A percentile compares a stretch with the other conserved stretches of the same genome.
Evolutionary conservation across 2,113 vertebrate genomes (phyloP).

Genomic region (Hoplias malabaricus): DNA sequence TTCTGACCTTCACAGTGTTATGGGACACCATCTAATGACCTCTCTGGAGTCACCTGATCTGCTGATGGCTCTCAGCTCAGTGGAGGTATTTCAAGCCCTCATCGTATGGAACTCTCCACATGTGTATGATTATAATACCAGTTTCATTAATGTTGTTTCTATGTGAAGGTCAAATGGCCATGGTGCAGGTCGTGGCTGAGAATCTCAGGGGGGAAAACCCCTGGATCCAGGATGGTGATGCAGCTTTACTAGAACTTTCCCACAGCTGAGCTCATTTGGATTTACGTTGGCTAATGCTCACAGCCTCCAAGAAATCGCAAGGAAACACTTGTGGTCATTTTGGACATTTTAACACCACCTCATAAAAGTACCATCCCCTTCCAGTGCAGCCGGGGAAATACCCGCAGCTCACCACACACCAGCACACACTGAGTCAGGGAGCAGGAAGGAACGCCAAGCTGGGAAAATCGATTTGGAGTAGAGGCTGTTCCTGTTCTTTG

Average conservation of each 20-base stretch:
- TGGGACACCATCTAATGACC: too few relatives aligned
- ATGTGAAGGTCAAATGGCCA: slow-evolving; percentile 24
- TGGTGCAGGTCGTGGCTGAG: slow-evolving; percentile 12
- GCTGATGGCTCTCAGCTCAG: background rate
- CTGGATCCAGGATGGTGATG: background rate
- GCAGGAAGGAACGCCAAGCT: background rate
- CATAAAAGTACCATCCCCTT: slow-evolving; percentile 38
- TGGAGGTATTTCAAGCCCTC: background rate
- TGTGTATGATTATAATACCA: background rate
- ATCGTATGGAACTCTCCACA: background rate
- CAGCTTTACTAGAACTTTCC: slow-evolving; percentile 38
- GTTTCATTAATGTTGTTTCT: background rate
- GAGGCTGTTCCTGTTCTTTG: background rate
- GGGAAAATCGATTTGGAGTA: background rate
- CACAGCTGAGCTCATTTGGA: slow-evolving; percentile 37
- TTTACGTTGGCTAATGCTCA: slow-evolving; percentile 21
- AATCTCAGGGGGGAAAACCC: slow-evolving; percentile 31
- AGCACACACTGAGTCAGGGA: slow-evolving; percentile 4
- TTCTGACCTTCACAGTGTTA: too few relatives aligned
- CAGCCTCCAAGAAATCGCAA: slow-evolving; percentile 23
- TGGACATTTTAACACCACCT: slow-evolving; percentile 44
- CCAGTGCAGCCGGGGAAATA: slow-evolving; percentile 27
- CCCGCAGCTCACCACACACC: slow-evolving; percentile 10
- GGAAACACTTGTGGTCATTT: slow-evolving; percentile 42
- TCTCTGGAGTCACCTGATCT: too few relatives aligned